Evolutionary conservation across 2,113 vertebrate species (phyloP), one percentile per base, ranked within the genome.

Genomic region (Hiodon alosoides): DNA sequence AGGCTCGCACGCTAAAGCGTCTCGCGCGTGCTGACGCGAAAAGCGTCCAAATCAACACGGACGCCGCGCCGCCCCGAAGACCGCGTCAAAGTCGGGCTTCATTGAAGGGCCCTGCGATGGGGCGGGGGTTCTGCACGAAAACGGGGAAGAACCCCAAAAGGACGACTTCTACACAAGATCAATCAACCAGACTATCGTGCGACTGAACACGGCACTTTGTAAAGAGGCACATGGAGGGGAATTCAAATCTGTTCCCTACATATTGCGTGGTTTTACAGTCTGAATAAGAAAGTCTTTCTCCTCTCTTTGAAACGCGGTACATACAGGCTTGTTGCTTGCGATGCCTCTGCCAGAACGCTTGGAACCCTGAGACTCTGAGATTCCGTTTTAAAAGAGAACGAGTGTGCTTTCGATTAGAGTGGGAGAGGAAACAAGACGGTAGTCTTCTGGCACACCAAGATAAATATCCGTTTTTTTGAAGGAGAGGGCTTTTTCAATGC

Each of bases 151-250:
- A 60, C 31, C 5, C 51, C 66, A 55, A 60, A 62, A 73, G 17
- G 72, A 65, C 31, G 16, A 48, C 8, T 48, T 54, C 72, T 55
- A 46, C 48, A 67, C 11, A 47, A 66, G 72, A 74, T 74, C 53
- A 66, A 67, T 67, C 53, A 14, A 51, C 16, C 7, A 31, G 14
- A 52, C 13, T 16, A 14, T 13, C 5, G 13, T 53, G 5, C 6
- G 8, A 10, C 57, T 13, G 52, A 47, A 10, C 53, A 4, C 69
- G 0, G 54, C 8, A 10, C 53, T 71, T 69, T 58, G 47, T 61
- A 13, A 16, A 14, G 4, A 6, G 46, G 13, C 17, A 55, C 53
- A 57, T 10, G 46, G 7, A 53, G 11, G 7, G 52, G 62, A 47
- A 65, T 5, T 53, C 66, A 46, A 46, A 53, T 13, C 5, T n/a